These are phyloP conservation scores for Chrysomallon squamiferum DNA, from an alignment of 1,140 invertebrate genomes.

Conservation along the genomic window DNA sequence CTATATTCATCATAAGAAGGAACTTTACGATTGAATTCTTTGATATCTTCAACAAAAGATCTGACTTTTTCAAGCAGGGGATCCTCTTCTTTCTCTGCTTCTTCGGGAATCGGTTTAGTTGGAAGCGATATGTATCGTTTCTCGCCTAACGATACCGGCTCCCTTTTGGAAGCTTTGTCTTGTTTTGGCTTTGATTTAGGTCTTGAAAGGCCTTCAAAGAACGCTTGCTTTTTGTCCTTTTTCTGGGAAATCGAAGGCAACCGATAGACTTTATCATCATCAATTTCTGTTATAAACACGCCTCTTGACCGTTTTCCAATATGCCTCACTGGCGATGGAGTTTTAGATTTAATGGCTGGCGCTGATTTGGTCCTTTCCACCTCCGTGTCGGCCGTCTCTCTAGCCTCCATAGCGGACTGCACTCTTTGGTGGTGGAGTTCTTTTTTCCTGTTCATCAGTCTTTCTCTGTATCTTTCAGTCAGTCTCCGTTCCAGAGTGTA, in stretches of 20 bases:
- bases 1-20: not conserved
- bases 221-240: not conserved
- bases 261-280: not conserved
- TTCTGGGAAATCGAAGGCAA: not conserved
- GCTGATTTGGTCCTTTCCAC: not conserved
- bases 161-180: not conserved
- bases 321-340: not conserved
- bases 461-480: constrained; percentile 21
- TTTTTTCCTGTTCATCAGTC: not conserved
- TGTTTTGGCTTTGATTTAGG: not conserved
- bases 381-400: not conserved
- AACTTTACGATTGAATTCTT: constrained; percentile 9
- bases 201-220: not conserved
- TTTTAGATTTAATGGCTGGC: not conserved
- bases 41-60: constrained; percentile 10
- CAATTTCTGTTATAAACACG: constrained; percentile 1
- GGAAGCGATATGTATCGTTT: not conserved
- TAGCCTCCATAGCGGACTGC: not conserved
- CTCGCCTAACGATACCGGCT: not conserved
- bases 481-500: constrained; percentile 27
- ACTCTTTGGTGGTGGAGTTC: not conserved
- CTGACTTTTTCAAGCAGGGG: constrained; percentile 7
- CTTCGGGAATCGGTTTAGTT: not conserved
- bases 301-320: not conserved
- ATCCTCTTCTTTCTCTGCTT: not conserved